Evolutionary conservation across 2,113 vertebrate species (phyloP).

Genomic region (Spea multiplicata): DNA sequence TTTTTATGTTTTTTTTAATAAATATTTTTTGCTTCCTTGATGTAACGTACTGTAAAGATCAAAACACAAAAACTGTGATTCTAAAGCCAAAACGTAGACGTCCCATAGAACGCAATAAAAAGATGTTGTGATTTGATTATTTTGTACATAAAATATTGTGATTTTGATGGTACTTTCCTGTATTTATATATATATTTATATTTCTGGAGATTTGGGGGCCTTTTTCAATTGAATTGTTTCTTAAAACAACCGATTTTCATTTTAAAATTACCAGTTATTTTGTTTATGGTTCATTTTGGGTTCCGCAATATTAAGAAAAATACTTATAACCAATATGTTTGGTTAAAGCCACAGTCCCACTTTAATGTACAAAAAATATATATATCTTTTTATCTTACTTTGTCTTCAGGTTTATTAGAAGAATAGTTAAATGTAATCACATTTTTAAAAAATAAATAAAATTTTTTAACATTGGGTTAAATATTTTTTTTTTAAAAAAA

Average conservation of each 20-base stretch:
- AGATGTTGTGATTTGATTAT: conserved; percentile 68
- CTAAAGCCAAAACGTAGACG: conserved; percentile 39
- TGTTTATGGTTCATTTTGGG: neutral
- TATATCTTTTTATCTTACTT: too few species aligned
- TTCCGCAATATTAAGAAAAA: neutral
- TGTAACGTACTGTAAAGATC: conserved; percentile 63
- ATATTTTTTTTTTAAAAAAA: too few species aligned
- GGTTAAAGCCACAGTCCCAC: conserved; percentile 36
- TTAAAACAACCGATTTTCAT: conserved; percentile 57
- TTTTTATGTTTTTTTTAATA: conserved; percentile 75
- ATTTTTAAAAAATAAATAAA: too few species aligned
- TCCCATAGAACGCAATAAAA: conserved; percentile 56
- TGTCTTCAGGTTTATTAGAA: too few species aligned
- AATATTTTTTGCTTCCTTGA: conserved; percentile 74
- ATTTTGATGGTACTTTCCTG: conserved; percentile 51
- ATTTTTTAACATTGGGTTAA: too few species aligned
- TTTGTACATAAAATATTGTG: conserved; percentile 78
- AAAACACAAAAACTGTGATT: conserved; percentile 64
- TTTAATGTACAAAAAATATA: conserved; percentile 3
- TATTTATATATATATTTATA: conserved; percentile 69
- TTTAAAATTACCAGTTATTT: too few species aligned
- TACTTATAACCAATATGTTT: neutral
- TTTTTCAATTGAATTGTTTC: conserved; percentile 79
- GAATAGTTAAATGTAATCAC: too few species aligned
- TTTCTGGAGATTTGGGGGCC: conserved; percentile 75